Conservation (phyloP, 2,888 invertebrate species). For the Eupithecia inturbata region DNA sequence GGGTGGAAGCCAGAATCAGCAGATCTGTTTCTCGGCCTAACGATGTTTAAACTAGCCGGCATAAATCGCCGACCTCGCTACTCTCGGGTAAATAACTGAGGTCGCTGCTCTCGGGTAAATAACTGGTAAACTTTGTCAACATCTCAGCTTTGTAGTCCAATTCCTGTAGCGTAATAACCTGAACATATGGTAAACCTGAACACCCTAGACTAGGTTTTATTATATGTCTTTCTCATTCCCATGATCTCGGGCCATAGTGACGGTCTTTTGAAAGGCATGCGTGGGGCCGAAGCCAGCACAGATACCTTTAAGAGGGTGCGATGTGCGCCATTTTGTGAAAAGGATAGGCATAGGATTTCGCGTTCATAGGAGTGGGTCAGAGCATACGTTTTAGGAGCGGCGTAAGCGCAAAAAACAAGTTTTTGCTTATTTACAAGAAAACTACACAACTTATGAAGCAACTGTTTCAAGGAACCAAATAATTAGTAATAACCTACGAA, state of each 20-base stretch:
- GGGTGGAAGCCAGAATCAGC: constrained; percentile 42
- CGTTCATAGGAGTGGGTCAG: too few species aligned
- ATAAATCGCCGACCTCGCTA: constrained; percentile 42
- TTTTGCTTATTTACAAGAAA: too few species aligned
- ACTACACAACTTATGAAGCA: too few species aligned
- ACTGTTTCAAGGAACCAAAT: too few species aligned
- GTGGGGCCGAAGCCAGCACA: background rate
- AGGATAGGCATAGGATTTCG: too few species aligned
- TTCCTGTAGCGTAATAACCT: background rate
- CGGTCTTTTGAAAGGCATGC: background rate
- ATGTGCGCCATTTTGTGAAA: too few species aligned
- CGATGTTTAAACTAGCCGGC: constrained; percentile 42
- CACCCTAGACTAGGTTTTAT: background rate
- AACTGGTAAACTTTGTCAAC: constrained; percentile 17
- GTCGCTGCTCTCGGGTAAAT: constrained; percentile 42
- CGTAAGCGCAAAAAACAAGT: too few species aligned
- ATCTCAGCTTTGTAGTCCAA: constrained; percentile 6
- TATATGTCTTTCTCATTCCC: background rate
- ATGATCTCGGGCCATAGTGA: too few species aligned
- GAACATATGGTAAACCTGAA: too few species aligned
- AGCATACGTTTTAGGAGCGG: too few species aligned
- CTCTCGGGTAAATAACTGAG: constrained; percentile 39
- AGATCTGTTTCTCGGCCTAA: constrained; percentile 42
- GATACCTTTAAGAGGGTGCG: too few species aligned
- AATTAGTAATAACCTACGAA: too few species aligned